Base-by-base conservation (phyloP, 2,113 vertebrate species). In the Anhinga anhinga region DNA sequence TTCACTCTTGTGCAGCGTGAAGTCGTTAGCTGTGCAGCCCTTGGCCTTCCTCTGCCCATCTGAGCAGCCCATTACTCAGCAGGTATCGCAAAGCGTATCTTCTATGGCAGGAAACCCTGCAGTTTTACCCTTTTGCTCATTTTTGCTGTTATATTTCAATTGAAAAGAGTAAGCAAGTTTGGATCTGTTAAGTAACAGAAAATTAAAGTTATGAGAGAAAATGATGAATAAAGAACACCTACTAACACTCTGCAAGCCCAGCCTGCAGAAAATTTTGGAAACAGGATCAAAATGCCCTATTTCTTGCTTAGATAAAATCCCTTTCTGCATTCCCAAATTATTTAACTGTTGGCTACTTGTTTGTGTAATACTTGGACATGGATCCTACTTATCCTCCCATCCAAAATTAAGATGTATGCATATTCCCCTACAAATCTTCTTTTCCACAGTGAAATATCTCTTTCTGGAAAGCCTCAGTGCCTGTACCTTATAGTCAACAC, bases 61-160 rank as follows among this genome's bases (percentile, higher is more conserved):
- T 58, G 70, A 85, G 49, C 30, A 80, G 38, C 38, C 20, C 32
- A 5, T 72, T 61, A 8, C 16, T 80, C 18, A 25, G 18, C 32
- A 62, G 11, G 4, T 22, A 20, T 44, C 0, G 0, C 9, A 15
- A 6, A 77, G 1, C n/a, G 55, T 45, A 47, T 69, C 12, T 72
- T 85, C 30, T 29, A 13, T 0, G 2, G 10, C 30, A 82, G 5
- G 17, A 23, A 88, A 78, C 62, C 58, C 10, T 81, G 11, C 17
- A 50, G n/a, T 70, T 88, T 72, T 45, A 23, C 9, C 16, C 8
- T 25, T 56, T 70, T 80, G 36, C 14, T 76, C 0, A 1, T 42
- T 88, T 93, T 86, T 36, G 18, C 29, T 86, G 5, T 15, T 71
- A 15, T 42, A 45, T 53, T 70, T 74, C 11, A 81, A 8, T 5